phyloP scores from a whole-genome alignment of 2,797 vertebrate genomes.

The Spea hammondii region DNA sequence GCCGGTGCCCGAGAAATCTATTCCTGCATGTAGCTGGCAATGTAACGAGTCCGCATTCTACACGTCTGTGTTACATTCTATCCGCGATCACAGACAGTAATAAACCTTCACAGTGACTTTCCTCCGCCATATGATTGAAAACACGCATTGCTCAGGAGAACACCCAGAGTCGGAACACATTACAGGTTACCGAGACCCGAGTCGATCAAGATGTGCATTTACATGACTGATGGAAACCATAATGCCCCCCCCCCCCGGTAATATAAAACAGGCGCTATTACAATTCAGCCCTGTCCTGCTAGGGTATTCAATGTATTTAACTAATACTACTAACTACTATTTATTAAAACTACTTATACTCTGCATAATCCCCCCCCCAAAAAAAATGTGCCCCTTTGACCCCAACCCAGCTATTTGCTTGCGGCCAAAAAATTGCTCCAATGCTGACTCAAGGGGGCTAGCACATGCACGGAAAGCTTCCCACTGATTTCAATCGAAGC shows the following conservation, averaged over 20 bases:
- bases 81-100: slow-evolving; percentile 48
- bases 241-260: not conserved
- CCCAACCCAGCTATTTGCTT: too few relatives aligned
- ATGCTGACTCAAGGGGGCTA: too few relatives aligned
- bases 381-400: too few relatives aligned
- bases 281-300: too few relatives aligned
- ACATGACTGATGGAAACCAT: not conserved
- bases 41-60: slow-evolving; percentile 56
- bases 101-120: slow-evolving; percentile 6
- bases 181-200: not conserved
- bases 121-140: not conserved
- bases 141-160: not conserved
- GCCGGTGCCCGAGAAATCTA: not conserved
- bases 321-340: too few relatives aligned
- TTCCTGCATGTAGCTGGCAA: slow-evolving; percentile 46
- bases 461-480: too few relatives aligned
- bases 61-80: slow-evolving; percentile 30
- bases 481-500: too few relatives aligned
- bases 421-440: too few relatives aligned
- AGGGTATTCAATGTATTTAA: too few relatives aligned
- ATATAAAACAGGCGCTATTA: too few relatives aligned
- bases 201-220: not conserved
- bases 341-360: too few relatives aligned
- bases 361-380: too few relatives aligned
- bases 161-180: not conserved